phyloP scores from a whole-genome alignment of 2,888 invertebrate genomes.

The Trachelus stipa region DNA sequence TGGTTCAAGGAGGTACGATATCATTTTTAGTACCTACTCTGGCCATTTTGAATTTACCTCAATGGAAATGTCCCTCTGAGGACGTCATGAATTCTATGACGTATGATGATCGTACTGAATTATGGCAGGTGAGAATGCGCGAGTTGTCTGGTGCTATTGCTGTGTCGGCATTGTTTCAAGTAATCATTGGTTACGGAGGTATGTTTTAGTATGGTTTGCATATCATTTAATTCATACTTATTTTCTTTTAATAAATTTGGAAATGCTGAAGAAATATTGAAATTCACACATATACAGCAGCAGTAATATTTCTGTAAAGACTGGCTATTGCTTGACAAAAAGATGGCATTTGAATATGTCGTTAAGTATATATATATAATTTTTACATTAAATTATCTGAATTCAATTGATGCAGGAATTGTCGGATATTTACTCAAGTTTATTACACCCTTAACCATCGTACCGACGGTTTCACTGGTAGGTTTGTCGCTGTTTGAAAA shows the following conservation, averaged over 20 bases:
- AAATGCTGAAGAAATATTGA: not conserved
- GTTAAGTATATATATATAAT: not conserved
- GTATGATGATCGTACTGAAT: slow-evolving; percentile 69
- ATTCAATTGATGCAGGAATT: slow-evolving; percentile 69
- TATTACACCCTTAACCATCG: slow-evolving; percentile 86
- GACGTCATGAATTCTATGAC: slow-evolving; percentile 70
- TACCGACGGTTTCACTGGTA: slow-evolving; percentile 85
- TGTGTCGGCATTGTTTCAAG: slow-evolving; percentile 80
- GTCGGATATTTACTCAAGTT: slow-evolving; percentile 80
- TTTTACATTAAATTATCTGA: slow-evolving; percentile 66
- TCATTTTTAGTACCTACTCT: slow-evolving; percentile 84
- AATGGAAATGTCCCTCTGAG: slow-evolving; percentile 77
- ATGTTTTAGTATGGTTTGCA: slow-evolving; percentile 8
- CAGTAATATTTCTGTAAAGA: not conserved
- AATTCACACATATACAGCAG: not conserved
- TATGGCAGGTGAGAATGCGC: slow-evolving; percentile 83
- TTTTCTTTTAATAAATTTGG: not conserved
- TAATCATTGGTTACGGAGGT: slow-evolving; percentile 74
- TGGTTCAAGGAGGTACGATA: slow-evolving; percentile 83
- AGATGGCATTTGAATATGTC: not conserved
- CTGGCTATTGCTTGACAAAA: not conserved
- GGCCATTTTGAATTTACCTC: slow-evolving; percentile 78
- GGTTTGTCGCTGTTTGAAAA: slow-evolving; percentile 86
- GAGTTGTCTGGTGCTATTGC: slow-evolving; percentile 87
- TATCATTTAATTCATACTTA: too few species aligned